These are phyloP conservation scores for Sterrhoptilus dennistouni DNA, from an alignment of 2,113 vertebrate species.

Conservation along the genomic window DNA sequence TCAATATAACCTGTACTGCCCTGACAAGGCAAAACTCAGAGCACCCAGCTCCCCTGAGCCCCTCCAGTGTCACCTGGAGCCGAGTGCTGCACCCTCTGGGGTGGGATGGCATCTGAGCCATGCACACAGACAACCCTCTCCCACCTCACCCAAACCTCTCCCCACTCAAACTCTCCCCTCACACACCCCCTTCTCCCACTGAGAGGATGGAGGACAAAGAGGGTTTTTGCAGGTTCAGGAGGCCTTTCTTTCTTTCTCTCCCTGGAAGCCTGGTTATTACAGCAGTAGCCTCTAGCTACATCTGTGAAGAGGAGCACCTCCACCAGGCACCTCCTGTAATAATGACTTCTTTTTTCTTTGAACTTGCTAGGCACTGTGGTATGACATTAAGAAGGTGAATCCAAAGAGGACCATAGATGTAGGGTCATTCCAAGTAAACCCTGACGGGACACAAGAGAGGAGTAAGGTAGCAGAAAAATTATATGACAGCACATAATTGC, in stretches of 20 bases:
- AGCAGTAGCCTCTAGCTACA: constrained; percentile 40
- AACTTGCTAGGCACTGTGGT: constrained; percentile 77
- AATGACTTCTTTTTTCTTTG: constrained; percentile 43
- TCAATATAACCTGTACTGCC: not conserved
- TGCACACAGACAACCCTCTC: fast-evolving
- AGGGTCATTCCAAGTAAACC: constrained; percentile 85
- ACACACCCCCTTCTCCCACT: not conserved
- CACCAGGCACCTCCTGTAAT: constrained; percentile 28
- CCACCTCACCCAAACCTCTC: not conserved
- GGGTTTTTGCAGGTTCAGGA: not conserved
- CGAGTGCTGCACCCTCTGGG: fast-evolving
- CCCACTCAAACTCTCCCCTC: not conserved
- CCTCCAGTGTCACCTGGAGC: not conserved
- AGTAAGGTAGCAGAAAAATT: constrained; percentile 86
- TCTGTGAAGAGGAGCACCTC: constrained; percentile 36
- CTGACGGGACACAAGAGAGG: constrained; percentile 84
- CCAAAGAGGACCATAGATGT: constrained; percentile 86
- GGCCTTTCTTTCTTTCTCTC: constrained; percentile 8
- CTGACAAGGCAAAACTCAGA: not conserved
- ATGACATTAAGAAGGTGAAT: constrained; percentile 85
- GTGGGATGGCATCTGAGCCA: not conserved
- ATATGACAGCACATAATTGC: constrained; percentile 76
- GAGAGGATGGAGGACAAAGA: not conserved
- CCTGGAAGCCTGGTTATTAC: constrained; percentile 43
- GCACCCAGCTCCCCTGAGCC: not conserved